Evolutionary conservation across 2,888 invertebrate species (phyloP).

Genomic region (Polia nebulosa): DNA sequence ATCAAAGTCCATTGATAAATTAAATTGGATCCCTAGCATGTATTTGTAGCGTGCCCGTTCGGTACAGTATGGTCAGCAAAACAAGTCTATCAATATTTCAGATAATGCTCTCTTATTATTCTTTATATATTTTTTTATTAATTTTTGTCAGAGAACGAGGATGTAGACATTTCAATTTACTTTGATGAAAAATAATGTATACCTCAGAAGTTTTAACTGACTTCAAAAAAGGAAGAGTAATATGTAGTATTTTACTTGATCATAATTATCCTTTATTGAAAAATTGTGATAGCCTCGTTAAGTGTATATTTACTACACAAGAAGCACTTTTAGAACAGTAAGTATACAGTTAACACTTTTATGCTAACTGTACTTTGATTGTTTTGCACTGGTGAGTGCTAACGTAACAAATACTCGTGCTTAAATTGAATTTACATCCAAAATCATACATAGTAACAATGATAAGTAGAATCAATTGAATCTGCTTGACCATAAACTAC

Average conservation of each 20-base stretch:
- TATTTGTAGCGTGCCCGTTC: constrained; percentile 26
- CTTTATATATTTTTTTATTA: too few relatives aligned
- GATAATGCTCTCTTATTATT: background rate
- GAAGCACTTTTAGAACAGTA: background rate
- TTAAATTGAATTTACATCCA: constrained; percentile 39
- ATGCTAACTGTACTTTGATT: constrained; percentile 30
- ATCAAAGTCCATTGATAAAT: constrained; percentile 63
- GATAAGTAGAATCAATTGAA: constrained; percentile 36
- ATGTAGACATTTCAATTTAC: too few relatives aligned
- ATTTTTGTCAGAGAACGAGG: too few relatives aligned
- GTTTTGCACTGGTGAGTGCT: constrained; percentile 22
- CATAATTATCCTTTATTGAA: too few relatives aligned
- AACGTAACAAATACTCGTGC: constrained; percentile 11
- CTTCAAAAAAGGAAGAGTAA: too few relatives aligned
- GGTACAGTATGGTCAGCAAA: background rate
- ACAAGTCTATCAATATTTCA: background rate
- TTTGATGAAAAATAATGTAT: too few relatives aligned
- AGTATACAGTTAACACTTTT: constrained; percentile 3
- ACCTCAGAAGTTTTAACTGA: too few relatives aligned
- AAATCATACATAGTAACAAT: constrained; percentile 21
- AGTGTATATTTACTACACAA: too few relatives aligned
- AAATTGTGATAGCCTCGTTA: too few relatives aligned
- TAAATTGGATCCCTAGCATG: constrained; percentile 23
- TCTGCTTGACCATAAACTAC: constrained; percentile 32
- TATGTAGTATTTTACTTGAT: too few relatives aligned